Base-by-base conservation (phyloP, 2,113 vertebrate species). In the Perca flavescens region DNA sequence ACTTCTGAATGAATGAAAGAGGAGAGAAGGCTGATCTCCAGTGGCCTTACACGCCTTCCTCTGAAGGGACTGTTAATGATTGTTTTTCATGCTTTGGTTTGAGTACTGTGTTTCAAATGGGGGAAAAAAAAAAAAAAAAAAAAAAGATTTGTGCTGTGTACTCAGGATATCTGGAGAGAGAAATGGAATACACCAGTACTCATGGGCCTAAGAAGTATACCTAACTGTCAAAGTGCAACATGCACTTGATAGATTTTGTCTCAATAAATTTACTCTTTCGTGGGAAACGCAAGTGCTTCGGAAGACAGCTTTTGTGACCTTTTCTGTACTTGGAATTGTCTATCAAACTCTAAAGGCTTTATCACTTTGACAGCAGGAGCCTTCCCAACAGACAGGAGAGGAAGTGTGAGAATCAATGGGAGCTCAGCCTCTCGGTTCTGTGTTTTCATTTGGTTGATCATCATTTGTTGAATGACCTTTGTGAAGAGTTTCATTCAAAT, bases 231-330 rank as follows among this genome's bases (percentile, higher is more conserved):
- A 70, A 93, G 94, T 96, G 97, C 96, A 93, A 92, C 96, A 95
- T 93, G 96, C 96, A 96, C 96, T 97, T 95, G 67, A 70, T 70
- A 70, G 95, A 95, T 91, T 93, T 91, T 93, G 97, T 98, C 95
- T 99, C 96, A 99, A 99, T 99, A 99, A 99, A 99, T 98, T 95
- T 97, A 96, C 97, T 98, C 97, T 97, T 97, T 97, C 97, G 97
- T 97, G 96, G 97, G 97, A 97, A 95, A 94, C 90, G 86, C 91
- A 84, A 92, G 96, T 97, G 97, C 97, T 94, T 98, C 92, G 97
- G 97, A 97, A 95, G 95, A 96, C 96, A 94, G 92, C 91, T 95
- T 96, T 96, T 97, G 95, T 95, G 95, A 96, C 91, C 92, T 86
- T 92, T 94, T 95, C 94, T 94, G 91, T 96, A 93, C 82, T 93